Percentiles rank a stretch among this genome's conserved stretches.
Conservation (phyloP, 2,113 vertebrate genomes). For the Apodemus speciosus region DNA sequence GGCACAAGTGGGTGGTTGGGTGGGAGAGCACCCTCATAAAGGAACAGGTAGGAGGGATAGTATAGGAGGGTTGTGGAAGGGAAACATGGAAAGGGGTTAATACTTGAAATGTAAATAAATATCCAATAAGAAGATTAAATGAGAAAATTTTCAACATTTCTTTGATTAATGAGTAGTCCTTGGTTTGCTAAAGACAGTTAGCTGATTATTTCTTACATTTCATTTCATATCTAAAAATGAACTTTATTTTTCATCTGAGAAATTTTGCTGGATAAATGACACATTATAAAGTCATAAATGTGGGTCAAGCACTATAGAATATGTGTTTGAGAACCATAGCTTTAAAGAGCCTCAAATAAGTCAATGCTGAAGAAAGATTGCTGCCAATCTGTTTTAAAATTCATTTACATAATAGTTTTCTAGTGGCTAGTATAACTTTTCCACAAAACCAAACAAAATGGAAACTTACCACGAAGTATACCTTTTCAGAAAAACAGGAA, state of each 20-base stretch:
- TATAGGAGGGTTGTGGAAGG: no score
- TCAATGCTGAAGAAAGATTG: background rate
- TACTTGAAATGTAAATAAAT: no score
- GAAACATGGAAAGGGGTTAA: no score
- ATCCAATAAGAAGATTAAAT: background rate
- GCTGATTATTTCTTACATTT: background rate
- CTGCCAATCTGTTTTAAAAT: background rate
- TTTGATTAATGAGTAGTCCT: background rate
- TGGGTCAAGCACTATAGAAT: background rate
- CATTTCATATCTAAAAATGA: background rate
- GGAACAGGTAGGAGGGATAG: no score
- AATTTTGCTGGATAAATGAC: background rate
- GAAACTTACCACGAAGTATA: background rate
- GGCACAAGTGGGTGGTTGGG: no score
- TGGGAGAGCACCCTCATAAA: no score
- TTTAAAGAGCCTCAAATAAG: background rate
- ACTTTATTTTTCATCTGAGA: background rate
- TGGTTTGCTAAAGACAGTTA: background rate
- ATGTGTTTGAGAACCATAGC: background rate
- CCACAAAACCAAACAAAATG: background rate
- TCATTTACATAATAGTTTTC: background rate
- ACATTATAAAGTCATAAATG: background rate
- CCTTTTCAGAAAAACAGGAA: background rate
- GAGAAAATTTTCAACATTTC: background rate
- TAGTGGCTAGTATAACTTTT: background rate